phyloP scores from a whole-genome alignment of 2,113 vertebrate species.

The Ptilonorhynchus violaceus region DNA sequence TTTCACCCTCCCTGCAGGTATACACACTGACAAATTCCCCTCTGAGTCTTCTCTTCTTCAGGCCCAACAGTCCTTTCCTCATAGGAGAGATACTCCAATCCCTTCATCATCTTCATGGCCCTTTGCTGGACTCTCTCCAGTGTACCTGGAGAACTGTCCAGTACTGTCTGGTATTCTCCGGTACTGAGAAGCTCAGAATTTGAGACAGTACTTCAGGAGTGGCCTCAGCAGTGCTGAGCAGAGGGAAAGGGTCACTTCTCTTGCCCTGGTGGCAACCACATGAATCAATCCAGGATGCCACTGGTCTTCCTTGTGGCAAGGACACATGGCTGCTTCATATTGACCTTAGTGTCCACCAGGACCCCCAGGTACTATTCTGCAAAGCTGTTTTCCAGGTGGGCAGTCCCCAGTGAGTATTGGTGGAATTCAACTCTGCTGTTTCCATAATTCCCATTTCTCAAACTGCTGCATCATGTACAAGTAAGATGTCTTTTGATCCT shows the following conservation, averaged over 20 bases:
- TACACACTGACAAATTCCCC: background rate
- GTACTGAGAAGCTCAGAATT: background rate
- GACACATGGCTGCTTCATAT: background rate
- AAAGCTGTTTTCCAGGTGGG: background rate
- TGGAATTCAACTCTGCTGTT: background rate
- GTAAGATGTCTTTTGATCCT: background rate
- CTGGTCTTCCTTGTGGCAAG: background rate
- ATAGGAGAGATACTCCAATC: background rate
- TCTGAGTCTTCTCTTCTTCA: background rate
- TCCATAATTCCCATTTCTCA: background rate
- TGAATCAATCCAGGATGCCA: background rate
- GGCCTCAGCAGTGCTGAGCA: background rate
- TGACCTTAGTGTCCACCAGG: background rate
- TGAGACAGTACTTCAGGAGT: background rate
- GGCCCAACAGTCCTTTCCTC: background rate
- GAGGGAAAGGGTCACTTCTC: background rate
- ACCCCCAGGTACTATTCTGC: background rate
- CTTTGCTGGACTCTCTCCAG: background rate
- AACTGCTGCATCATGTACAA: background rate
- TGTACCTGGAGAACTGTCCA: background rate
- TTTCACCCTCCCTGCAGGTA: background rate
- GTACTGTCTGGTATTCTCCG: background rate
- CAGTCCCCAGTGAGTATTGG: fast-evolving
- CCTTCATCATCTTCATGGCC: background rate
- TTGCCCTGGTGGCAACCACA: background rate